Evolutionary conservation across 2,797 vertebrate genomes (phyloP).

Genomic region (Danio jaintianensis): DNA sequence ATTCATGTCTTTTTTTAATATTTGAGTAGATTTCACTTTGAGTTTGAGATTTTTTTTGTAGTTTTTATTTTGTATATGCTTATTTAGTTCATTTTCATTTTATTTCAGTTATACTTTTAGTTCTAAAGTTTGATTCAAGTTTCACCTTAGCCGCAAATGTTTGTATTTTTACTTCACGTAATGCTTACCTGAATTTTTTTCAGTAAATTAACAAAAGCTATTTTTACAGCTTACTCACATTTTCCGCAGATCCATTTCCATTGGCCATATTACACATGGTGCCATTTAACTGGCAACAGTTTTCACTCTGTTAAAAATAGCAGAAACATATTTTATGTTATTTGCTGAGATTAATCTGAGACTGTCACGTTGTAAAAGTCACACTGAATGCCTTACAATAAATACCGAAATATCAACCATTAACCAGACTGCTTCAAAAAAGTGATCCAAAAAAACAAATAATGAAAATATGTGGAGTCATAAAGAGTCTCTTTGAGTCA

Average conservation of each 20-base stretch:
- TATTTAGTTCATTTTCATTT: not conserved
- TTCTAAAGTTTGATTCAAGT: no score
- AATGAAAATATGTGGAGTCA: not conserved
- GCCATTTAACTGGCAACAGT: slow-evolving; percentile 53
- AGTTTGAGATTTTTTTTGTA: no score
- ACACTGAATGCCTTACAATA: not conserved
- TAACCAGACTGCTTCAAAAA: not conserved
- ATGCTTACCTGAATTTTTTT: no score
- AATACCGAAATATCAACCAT: slow-evolving; percentile 1
- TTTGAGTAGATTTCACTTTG: not conserved
- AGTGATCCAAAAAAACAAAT: not conserved
- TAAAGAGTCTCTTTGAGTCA: slow-evolving; percentile 4
- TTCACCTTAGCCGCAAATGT: no score
- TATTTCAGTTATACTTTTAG: no score
- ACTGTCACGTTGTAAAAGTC: slow-evolving; percentile 4
- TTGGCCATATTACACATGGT: slow-evolving; percentile 3
- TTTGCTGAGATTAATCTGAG: not conserved
- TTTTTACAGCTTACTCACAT: not conserved
- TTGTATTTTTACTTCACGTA: no score
- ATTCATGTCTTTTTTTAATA: not conserved
- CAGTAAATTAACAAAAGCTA: no score
- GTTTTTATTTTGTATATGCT: not conserved
- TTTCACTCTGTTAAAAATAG: slow-evolving; percentile 32
- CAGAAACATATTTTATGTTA: not conserved
- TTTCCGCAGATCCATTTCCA: slow-evolving; percentile 1